These are phyloP conservation scores for Stichodactyla mertensii DNA, from an alignment of 64 coral and sea anemone genomes.

Conservation along the genomic window DNA sequence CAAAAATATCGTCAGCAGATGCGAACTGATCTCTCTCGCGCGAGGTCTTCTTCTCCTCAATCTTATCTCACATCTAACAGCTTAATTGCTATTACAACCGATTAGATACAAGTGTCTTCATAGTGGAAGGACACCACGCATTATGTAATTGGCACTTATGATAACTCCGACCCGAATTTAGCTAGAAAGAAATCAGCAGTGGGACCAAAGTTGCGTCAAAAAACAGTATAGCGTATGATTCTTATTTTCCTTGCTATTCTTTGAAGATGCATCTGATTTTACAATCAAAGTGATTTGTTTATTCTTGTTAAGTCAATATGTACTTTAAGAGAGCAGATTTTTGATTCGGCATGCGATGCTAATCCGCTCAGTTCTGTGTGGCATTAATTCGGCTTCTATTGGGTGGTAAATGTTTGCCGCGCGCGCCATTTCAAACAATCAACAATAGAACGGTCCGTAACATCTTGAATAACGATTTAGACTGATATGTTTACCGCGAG, in stretches of 20 bases:
- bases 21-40: not conserved
- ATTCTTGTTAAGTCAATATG: conserved; percentile 12
- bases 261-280: not conserved
- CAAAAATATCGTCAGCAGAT: not conserved
- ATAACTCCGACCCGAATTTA: not conserved
- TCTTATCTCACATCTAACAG: conserved; percentile 13
- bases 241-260: not conserved
- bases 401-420: not conserved
- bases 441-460: not conserved
- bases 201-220: not conserved
- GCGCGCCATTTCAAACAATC: conserved; percentile 22
- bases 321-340: not conserved
- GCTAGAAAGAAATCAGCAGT: not conserved
- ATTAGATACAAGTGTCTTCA: not conserved
- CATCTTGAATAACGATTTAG: conserved; percentile 11
- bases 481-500: not conserved
- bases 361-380: not conserved
- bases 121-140: not conserved
- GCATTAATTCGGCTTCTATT: conserved; percentile 3
- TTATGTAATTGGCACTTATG: not conserved
- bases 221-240: not conserved
- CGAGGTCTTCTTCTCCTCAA: not conserved
- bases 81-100: not conserved
- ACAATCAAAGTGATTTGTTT: not conserved
- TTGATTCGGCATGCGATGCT: not conserved